Conservation (phyloP, 2,113 vertebrate genomes). For the Mesitornis unicolor region DNA sequence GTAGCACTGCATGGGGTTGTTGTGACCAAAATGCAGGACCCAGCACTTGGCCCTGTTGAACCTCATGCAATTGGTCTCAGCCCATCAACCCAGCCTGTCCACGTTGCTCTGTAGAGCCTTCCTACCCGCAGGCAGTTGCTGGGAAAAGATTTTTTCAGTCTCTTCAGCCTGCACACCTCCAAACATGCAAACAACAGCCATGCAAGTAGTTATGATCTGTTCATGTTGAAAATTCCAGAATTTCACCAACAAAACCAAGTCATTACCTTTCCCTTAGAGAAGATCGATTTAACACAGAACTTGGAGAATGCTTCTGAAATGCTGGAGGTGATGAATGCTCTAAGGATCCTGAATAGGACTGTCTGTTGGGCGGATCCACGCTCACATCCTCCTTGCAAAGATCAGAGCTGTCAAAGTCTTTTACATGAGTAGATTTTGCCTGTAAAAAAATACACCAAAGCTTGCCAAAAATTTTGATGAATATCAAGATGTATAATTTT, state of each 20-base stretch:
- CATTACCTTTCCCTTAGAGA: conserved; percentile 89
- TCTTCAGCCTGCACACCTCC: background rate
- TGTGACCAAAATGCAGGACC: too few species aligned
- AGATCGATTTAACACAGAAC: conserved; percentile 73
- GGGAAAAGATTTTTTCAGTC: too few species aligned
- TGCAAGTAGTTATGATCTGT: background rate
- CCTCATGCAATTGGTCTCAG: too few species aligned
- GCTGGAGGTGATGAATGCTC: conserved; percentile 60
- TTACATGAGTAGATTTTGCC: conserved; percentile 57
- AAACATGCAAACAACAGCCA: background rate
- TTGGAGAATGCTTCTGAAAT: conserved; percentile 62
- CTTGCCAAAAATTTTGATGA: background rate
- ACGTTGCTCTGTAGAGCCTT: too few species aligned
- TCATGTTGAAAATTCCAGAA: background rate
- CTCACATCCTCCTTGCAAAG: conserved; percentile 46
- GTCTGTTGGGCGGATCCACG: background rate
- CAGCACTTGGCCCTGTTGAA: too few species aligned
- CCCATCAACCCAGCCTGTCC: too few species aligned
- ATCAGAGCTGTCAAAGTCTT: conserved; percentile 54
- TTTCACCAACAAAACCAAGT: background rate
- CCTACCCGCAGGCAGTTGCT: too few species aligned
- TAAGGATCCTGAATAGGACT: conserved; percentile 6
- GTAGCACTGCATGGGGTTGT: too few species aligned
- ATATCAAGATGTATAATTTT: background rate
- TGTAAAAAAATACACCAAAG: conserved; percentile 31